A percentile compares a stretch with the other conserved stretches of the same genome.
Conservation (phyloP, 1,140 invertebrate species). For the Pseudomyrmex concolor region DNA sequence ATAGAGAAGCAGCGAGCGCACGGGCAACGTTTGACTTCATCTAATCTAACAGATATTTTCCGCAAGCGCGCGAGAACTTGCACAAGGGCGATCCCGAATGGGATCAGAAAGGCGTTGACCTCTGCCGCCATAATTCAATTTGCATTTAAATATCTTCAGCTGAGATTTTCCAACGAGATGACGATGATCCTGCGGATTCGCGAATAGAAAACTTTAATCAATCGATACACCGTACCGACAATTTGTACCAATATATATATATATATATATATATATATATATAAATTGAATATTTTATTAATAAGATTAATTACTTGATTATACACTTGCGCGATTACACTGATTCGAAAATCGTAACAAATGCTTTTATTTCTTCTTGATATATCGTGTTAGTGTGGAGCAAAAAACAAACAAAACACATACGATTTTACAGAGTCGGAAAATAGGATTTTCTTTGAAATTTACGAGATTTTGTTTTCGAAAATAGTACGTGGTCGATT, state of each 20-base stretch:
- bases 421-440: not conserved
- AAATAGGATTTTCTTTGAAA: conserved; percentile 32
- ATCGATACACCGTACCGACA: conserved; percentile 1
- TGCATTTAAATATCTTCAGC: conserved; percentile 76
- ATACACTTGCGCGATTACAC: too few species aligned
- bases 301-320: too few species aligned
- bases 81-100: not conserved
- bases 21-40: conserved; percentile 51
- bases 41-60: conserved; percentile 65
- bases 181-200: not conserved
- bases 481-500: conserved; percentile 56
- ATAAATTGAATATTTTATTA: not conserved
- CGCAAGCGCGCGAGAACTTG: conserved; percentile 5
- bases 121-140: conserved; percentile 76
- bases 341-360: not conserved
- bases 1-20: not conserved
- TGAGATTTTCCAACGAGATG: conserved; percentile 32
- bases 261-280: not conserved
- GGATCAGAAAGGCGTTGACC: conserved; percentile 51
- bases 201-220: conserved; percentile 23
- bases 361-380: too few species aligned
- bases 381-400: too few species aligned
- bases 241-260: not conserved
- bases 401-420: too few species aligned
- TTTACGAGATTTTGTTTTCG: conserved; percentile 35